These are phyloP conservation scores for Sakesphorus luctuosus DNA, from an alignment of 2,113 vertebrate species.

Conservation along the genomic window DNA sequence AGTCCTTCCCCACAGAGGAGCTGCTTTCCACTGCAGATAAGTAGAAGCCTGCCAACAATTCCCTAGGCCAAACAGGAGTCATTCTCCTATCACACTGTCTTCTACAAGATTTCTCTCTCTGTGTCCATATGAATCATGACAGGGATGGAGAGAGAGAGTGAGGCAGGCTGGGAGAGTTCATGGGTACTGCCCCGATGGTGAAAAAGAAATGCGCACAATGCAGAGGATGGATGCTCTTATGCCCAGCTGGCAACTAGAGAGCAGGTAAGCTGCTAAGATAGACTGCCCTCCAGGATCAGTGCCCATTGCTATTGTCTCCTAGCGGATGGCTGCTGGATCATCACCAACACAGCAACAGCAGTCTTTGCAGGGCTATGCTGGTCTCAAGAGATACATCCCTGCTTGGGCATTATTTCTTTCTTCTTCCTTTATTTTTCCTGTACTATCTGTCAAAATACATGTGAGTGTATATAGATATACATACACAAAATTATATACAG, in stretches of 20 bases:
- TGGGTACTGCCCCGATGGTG: not conserved
- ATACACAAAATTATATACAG: not conserved
- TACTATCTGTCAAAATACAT: not conserved
- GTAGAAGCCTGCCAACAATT: not conserved
- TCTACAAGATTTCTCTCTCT: not conserved
- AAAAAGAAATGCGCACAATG: not conserved
- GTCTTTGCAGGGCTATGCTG: not conserved
- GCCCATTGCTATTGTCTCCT: not conserved
- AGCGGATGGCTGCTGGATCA: not conserved
- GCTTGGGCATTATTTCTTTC: not conserved
- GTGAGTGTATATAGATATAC: not conserved
- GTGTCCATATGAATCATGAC: not conserved
- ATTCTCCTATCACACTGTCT: not conserved
- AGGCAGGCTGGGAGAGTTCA: not conserved
- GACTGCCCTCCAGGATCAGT: not conserved
- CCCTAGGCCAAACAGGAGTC: not conserved
- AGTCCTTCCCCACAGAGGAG: not conserved
- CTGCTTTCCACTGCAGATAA: not conserved
- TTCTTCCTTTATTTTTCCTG: not conserved
- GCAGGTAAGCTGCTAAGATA: not conserved
- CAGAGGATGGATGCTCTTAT: not conserved
- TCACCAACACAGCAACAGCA: not conserved
- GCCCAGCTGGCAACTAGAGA: not conserved
- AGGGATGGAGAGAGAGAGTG: not conserved
- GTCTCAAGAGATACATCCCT: not conserved